phyloP scores from a whole-genome alignment of 2,888 invertebrate species.

The Dicycla oo region DNA sequence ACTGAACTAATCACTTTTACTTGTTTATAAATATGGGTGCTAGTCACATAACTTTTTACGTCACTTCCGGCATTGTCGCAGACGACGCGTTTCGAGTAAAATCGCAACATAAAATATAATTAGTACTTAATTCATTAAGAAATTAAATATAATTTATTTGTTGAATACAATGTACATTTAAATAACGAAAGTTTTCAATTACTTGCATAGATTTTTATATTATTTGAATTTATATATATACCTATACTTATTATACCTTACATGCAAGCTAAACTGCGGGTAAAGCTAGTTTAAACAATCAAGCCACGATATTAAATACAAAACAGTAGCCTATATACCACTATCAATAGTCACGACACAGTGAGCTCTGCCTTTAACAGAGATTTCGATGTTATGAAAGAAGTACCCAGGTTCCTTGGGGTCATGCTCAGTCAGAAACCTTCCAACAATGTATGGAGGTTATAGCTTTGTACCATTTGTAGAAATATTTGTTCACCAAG shows the following conservation, averaged over 20 bases:
- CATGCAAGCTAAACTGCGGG: slow-evolving; percentile 9
- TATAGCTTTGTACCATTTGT: not conserved
- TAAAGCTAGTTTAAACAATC: not conserved
- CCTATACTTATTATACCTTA: too few relatives aligned
- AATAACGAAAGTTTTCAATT: not conserved
- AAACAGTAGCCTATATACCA: slow-evolving; percentile 3
- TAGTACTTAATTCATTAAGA: not conserved
- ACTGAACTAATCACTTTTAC: too few relatives aligned
- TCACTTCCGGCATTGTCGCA: not conserved
- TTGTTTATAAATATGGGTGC: too few relatives aligned
- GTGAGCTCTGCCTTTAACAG: slow-evolving; percentile 9
- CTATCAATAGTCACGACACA: slow-evolving; percentile 23
- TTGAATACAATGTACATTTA: not conserved
- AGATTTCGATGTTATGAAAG: slow-evolving; percentile 33
- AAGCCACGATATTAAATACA: slow-evolving; percentile 19
- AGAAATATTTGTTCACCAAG: not conserved
- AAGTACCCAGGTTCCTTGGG: slow-evolving; percentile 25
- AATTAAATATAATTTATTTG: not conserved
- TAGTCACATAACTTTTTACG: not conserved
- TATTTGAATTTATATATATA: not conserved
- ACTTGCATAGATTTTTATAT: not conserved
- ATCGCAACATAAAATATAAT: not conserved
- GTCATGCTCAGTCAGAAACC: not conserved
- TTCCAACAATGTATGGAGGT: not conserved
- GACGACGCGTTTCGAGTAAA: not conserved